Evolutionary conservation across 2,797 vertebrate genomes (phyloP), one percentile per base, ranked within the genome.

Genomic region (Diceros bicornis): DNA sequence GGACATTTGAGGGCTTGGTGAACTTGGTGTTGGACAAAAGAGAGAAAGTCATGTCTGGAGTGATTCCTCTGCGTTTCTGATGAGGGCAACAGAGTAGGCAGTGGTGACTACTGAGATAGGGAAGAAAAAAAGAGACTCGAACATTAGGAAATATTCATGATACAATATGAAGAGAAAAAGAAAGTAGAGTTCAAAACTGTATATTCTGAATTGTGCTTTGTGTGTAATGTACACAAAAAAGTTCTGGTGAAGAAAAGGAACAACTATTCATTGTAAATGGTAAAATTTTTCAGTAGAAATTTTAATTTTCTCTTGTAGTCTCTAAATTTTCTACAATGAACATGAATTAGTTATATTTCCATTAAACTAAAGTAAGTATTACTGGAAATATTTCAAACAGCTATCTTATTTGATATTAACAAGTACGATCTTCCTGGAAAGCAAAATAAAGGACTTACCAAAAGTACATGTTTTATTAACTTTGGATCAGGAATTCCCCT

Each of bases 281-380:
- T 27, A 37, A 90, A 50, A 14, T 0, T 59, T 68, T 79, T 71
- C n/a, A 91, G 20, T 23, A 57, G 6, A 77, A 55, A 55, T 66
- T 37, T 61, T 59, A 0, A 77, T 78, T 92, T 92, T 55, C 4
- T 77, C 37, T 4, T 27, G 0, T 21, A 72, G 62, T 83, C 83
- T 94, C 29, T 82, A 68, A 69, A 18, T 47, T 96, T 84, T 92
- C 20, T 52, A 0, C 29, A 75, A 32, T 23, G 6, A 82, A 41
- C 2, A n/a, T 77, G 16, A 75, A 66, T 66, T 78, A 75, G 27
- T 66, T 72, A 55, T 52, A 64, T 59, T 84, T 92, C 13, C 14
- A 64, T 64, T 78, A 59, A 94, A 68, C 20, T 71, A 62, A 79
- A 64, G 29, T 83, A 66, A 94, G 34, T 94, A 29, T 71, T 69